Evolutionary conservation across 2,888 invertebrate species (phyloP), one percentile per base, ranked within the genome.

Genomic region (Netelia fuscicornis): DNA sequence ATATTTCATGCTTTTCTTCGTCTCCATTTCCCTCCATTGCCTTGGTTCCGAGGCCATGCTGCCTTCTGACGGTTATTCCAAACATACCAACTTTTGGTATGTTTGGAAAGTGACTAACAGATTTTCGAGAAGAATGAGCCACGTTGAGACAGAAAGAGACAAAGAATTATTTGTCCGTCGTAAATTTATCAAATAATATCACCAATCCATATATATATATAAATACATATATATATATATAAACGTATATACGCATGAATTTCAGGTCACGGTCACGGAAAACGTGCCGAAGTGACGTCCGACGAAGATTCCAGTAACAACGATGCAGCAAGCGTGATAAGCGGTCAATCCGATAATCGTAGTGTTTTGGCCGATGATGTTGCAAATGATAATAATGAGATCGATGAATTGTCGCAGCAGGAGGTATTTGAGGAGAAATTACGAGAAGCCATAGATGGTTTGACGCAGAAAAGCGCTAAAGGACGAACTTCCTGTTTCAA

Each of bases 371-470:
- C 85, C 10, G 96, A 96, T 81, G 96, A 96, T 54, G 89, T 90
- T 1, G 52, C 77, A 10, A 94, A 94, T 56, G 94, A 94, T 20
- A 93, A 93, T 42, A 91, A 91, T 68, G 94, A 94, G 81, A 94
- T 95, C 44, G 96, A 96, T 85, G 96, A 96, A 84, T 90, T 94
- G 17, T 94, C 94, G 2, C 95, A 95, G 93, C 97, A 97, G 88
- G 97, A 97, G 88, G 94, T 95, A 6, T 96, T 97, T 87, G 98
- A 99, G 94, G 98, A 98, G 90, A 98, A 98, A 93, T 95, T 99
- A 42, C 95, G 96, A 44, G 98, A 98, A 92, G 96, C 97, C 1
- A 96, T 99, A 74, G 99, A 99, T 91, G 97, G 97, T 30, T 95
- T 98, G 58, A 96, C 96, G n/a, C 97, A 98, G 88, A 98, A 98